Percentiles rank a stretch among this genome's conserved stretches.
Evolutionary conservation across 1,140 invertebrate species (phyloP).

Genomic region (Pemphigus obesinymphae): DNA sequence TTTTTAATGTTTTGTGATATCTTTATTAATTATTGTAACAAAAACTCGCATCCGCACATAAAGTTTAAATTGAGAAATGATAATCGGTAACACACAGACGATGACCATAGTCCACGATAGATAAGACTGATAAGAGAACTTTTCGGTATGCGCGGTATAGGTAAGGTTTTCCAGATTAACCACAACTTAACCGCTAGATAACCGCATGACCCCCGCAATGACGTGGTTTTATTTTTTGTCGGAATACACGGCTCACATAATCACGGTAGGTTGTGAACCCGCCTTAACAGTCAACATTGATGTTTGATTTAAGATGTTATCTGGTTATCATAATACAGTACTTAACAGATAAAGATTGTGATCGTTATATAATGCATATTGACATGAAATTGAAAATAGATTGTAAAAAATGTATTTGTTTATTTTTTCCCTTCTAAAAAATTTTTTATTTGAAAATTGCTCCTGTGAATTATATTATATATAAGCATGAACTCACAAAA

Average conservation of each 20-base stretch:
- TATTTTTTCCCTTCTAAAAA: neutral
- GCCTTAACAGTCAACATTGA: neutral
- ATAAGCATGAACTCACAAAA: neutral
- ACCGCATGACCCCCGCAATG: no score
- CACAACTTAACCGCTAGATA: no score
- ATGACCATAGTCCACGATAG: neutral
- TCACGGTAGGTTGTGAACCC: no score
- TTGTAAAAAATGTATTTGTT: conserved; percentile 3
- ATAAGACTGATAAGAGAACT: neutral
- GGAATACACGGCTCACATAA: no score
- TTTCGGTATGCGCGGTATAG: neutral
- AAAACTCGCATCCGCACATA: conserved; percentile 9
- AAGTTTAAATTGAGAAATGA: conserved; percentile 6
- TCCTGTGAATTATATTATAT: no score
- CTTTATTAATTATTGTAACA: no score
- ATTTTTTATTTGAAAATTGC: neutral
- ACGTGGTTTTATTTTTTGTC: no score
- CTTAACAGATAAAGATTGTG: neutral
- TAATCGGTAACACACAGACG: conserved; percentile 3
- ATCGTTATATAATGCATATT: conserved; percentile 3
- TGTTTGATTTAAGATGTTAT: conserved; percentile 14
- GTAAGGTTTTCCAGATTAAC: no score
- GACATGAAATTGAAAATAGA: neutral
- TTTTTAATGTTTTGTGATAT: no score
- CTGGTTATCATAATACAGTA: conserved; percentile 10